A percentile compares a stretch with the other conserved stretches of the same genome.
Evolutionary conservation across 2,113 vertebrate species (phyloP).

Genomic region (Neodon shergylaensis): DNA sequence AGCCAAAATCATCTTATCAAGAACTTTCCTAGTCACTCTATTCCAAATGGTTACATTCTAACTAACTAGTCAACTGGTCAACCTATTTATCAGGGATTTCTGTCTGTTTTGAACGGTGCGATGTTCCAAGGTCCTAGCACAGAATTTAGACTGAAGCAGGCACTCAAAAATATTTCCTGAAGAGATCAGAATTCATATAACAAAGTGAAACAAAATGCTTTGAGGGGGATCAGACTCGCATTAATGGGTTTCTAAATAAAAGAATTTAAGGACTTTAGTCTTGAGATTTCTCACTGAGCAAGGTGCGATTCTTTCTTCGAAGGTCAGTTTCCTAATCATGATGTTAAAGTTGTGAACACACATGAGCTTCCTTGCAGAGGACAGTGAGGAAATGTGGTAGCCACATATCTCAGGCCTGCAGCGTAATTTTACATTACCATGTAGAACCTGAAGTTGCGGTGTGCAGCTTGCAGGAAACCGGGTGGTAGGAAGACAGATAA

Average conservation of each 20-base stretch:
- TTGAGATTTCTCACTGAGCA: background rate
- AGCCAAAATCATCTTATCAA: background rate
- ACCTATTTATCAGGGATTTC: background rate
- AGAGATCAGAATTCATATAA: background rate
- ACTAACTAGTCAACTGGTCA: background rate
- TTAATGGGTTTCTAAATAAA: background rate
- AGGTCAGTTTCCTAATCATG: background rate
- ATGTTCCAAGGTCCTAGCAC: background rate
- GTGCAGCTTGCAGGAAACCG: background rate
- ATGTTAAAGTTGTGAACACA: background rate
- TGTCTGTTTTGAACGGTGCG: background rate
- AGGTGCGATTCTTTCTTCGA: background rate
- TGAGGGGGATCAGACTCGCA: background rate
- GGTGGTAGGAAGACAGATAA: background rate
- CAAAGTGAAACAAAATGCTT: background rate
- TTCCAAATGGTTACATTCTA: background rate
- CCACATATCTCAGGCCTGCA: background rate
- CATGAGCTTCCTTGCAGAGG: background rate
- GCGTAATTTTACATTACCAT: background rate
- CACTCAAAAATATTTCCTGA: slow-evolving; percentile 4
- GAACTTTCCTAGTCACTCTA: background rate
- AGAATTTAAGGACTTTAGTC: background rate
- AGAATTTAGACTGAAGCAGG: background rate
- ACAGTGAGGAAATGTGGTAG: background rate
- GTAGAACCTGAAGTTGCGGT: background rate